Evolutionary conservation across 2,113 vertebrate species (phyloP).

Genomic region (Xerus inauris): DNA sequence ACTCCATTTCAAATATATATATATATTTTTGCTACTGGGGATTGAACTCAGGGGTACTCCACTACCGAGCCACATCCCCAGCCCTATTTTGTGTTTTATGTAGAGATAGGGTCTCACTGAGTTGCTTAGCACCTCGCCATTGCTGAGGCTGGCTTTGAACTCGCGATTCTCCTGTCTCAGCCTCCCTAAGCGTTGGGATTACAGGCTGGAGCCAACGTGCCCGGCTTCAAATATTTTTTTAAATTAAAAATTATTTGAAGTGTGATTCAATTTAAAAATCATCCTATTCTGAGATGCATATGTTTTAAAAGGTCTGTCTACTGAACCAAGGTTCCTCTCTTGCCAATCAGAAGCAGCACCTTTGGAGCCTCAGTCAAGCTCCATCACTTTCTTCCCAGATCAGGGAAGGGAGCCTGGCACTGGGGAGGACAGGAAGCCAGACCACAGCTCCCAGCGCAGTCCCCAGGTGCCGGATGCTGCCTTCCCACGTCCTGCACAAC

Average conservation of each 20-base stretch:
- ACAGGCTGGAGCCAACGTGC: no score
- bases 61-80: no score
- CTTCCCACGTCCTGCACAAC: neutral
- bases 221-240: no score
- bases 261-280: neutral
- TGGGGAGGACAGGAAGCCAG: neutral
- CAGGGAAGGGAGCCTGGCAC: neutral
- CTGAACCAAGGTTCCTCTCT: neutral
- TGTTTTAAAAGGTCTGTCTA: neutral
- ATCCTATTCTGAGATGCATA: neutral
- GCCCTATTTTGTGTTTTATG: no score
- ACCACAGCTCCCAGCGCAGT: neutral
- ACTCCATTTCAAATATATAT: constrained; percentile 15
- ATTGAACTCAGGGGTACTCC: no score
- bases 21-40: no score
- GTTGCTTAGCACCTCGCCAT: no score
- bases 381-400: neutral
- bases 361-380: no score
- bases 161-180: no score
- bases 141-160: no score
- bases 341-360: neutral
- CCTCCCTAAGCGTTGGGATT: no score
- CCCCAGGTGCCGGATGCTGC: neutral
- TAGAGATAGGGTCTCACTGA: no score
- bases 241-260: constrained; percentile 9